These are phyloP conservation scores for Anagrus nilaparvatae DNA, from an alignment of 1,140 invertebrate species.

Conservation along the genomic window DNA sequence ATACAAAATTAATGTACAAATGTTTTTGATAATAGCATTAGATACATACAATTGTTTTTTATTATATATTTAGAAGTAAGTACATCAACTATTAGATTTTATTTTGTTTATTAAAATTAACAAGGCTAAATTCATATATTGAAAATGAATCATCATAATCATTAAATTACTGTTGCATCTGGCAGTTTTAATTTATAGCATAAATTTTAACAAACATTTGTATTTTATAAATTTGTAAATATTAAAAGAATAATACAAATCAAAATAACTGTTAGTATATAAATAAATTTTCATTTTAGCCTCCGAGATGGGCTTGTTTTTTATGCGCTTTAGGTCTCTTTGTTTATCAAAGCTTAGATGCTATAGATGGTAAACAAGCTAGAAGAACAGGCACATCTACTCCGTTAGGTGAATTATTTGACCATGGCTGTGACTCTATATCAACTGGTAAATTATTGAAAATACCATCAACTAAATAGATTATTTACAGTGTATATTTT, in stretches of 20 bases:
- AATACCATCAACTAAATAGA: no score
- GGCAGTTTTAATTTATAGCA: background rate
- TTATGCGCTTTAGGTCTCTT: conserved; percentile 90
- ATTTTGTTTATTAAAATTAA: background rate
- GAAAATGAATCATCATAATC: background rate
- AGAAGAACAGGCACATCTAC: conserved; percentile 84
- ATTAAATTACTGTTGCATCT: background rate
- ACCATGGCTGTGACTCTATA: conserved; percentile 98
- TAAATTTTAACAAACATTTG: background rate
- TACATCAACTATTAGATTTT: no score
- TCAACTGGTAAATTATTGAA: conserved; percentile 72
- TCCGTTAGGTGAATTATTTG: conserved; percentile 95
- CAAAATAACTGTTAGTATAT: conserved; percentile 42
- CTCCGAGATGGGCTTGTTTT: conserved; percentile 86
- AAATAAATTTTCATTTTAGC: conserved; percentile 39
- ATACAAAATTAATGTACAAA: background rate
- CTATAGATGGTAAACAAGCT: conserved; percentile 99
- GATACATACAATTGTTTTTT: no score
- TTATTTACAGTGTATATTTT: no score
- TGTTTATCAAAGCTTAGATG: conserved; percentile 97
- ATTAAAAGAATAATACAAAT: conserved; percentile 9
- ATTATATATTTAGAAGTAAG: no score
- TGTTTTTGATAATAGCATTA: no score
- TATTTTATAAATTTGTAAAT: background rate
- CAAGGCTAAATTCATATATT: background rate